A percentile compares a stretch with the other conserved stretches of the same genome.
phyloP scores from a whole-genome alignment of 2,888 invertebrate genomes.

The Trichacis sp. region DNA sequence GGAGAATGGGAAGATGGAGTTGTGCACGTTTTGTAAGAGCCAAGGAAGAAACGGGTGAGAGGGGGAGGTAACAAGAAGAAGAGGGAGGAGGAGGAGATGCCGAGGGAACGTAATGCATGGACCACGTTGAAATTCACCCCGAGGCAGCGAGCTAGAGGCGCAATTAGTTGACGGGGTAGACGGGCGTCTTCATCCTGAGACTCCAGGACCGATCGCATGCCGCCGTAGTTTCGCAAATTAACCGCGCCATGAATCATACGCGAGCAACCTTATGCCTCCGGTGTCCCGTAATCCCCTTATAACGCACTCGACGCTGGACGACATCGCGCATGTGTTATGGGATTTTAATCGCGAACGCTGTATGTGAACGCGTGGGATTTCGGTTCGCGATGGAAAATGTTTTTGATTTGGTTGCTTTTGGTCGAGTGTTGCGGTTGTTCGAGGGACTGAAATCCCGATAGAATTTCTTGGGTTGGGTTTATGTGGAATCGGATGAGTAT shows the following conservation, averaged over 20 bases:
- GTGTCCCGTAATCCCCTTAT: slow-evolving; percentile 42
- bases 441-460: too few relatives aligned
- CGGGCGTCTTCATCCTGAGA: slow-evolving; percentile 38
- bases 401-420: too few relatives aligned
- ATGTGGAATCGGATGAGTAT: too few relatives aligned
- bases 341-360: slow-evolving; percentile 51
- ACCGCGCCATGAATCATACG: slow-evolving; percentile 45
- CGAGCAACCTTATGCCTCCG: slow-evolving; percentile 40
- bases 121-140: slow-evolving; percentile 25
- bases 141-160: slow-evolving; percentile 27
- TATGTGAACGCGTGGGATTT: too few relatives aligned
- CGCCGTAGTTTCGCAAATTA: slow-evolving; percentile 42
- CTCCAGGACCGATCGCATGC: slow-evolving; percentile 28
- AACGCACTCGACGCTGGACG: slow-evolving; percentile 40
- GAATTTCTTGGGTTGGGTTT: too few relatives aligned
- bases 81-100: not conserved
- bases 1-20: slow-evolving; percentile 14
- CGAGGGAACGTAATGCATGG: slow-evolving; percentile 20
- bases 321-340: slow-evolving; percentile 47
- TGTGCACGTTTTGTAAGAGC: slow-evolving; percentile 7
- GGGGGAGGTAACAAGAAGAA: not conserved
- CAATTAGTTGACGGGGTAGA: slow-evolving; percentile 43
- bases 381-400: too few relatives aligned
- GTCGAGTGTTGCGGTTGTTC: too few relatives aligned
- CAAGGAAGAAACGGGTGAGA: not conserved